Percentiles rank a stretch among this genome's conserved stretches.
Evolutionary conservation across 1,140 invertebrate species (phyloP).

Genomic region (Propsilocerus akamusi): DNA sequence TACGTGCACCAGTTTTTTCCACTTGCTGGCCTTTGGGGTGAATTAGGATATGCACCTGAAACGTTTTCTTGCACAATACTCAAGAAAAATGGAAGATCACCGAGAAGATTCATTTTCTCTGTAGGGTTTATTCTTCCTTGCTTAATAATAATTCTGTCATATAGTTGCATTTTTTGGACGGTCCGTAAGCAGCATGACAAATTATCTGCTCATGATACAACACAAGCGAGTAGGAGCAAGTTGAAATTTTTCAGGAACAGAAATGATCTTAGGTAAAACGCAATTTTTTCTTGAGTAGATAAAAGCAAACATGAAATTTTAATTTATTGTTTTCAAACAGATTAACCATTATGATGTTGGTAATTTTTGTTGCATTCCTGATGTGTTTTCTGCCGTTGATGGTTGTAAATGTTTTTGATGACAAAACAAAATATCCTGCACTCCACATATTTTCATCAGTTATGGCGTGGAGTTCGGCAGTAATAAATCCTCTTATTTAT

Average conservation of each 20-base stretch:
- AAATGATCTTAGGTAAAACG: not conserved
- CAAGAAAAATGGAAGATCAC: conserved; percentile 53
- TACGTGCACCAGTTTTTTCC: conserved; percentile 41
- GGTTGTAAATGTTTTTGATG: conserved; percentile 68
- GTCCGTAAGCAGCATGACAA: conserved; percentile 51
- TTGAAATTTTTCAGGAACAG: not conserved
- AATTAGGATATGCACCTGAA: conserved; percentile 48
- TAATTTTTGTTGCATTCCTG: conserved; percentile 69
- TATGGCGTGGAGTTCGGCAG: conserved; percentile 68
- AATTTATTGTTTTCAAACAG: too few species aligned
- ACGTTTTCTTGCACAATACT: conserved; percentile 78
- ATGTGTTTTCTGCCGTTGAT: conserved; percentile 69
- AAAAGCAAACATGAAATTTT: too few species aligned
- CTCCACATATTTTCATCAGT: conserved; percentile 64
- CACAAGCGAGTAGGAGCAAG: conserved; percentile 13
- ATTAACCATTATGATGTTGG: conserved; percentile 64
- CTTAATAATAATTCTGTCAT: conserved; percentile 61
- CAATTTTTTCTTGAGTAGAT: conserved; percentile 37
- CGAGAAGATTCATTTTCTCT: conserved; percentile 70
- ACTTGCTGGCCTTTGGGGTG: conserved; percentile 62
- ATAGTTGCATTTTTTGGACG: conserved; percentile 68
- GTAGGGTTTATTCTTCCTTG: conserved; percentile 68
- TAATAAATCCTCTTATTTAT: conserved; percentile 76
- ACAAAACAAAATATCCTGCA: conserved; percentile 46
- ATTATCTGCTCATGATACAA: conserved; percentile 24